Conservation (phyloP, 2,113 vertebrate species). For the Nycticorax nycticorax region DNA sequence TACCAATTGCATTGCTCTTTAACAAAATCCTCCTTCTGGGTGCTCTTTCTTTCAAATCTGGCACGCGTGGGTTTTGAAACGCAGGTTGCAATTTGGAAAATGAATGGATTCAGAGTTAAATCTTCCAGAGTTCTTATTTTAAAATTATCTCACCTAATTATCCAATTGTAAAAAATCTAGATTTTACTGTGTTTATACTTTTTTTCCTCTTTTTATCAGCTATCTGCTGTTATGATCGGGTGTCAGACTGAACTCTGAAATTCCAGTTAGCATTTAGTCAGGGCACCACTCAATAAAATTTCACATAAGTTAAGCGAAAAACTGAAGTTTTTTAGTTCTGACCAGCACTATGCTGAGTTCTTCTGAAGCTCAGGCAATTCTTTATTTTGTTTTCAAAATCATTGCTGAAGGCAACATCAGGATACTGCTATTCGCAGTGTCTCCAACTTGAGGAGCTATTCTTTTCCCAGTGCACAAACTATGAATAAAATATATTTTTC, state of each 20-base stretch:
- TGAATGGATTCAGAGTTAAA: background rate
- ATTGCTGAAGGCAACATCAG: background rate
- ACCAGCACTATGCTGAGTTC: background rate
- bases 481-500: background rate
- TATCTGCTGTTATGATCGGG: no score
- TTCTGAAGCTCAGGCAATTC: background rate
- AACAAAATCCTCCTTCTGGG: background rate
- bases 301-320: background rate
- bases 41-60: background rate
- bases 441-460: background rate
- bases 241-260: background rate
- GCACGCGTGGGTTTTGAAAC: background rate
- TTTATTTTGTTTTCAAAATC: background rate
- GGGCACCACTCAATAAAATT: background rate
- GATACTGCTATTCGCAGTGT: background rate
- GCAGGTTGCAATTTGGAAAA: background rate
- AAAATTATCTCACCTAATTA: background rate
- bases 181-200: background rate
- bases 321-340: background rate
- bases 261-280: background rate
- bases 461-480: background rate
- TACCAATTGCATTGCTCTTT: background rate
- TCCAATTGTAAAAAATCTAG: background rate
- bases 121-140: background rate
- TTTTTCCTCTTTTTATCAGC: background rate